Evolutionary conservation across 2,888 invertebrate genomes (phyloP).

Genomic region (Yponomeuta plumbellus): DNA sequence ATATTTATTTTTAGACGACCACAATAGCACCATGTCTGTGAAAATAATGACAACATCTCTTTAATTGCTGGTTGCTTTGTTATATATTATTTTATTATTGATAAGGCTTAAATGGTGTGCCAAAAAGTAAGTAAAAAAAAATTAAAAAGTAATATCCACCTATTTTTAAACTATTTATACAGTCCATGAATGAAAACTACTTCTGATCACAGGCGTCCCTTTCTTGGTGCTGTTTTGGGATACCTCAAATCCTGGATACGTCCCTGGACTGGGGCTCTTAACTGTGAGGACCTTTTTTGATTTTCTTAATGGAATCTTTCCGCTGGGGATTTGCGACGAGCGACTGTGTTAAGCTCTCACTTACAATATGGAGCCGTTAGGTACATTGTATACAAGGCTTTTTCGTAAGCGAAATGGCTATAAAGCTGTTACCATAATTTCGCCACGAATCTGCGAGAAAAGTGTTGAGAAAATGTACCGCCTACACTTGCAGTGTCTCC

Average conservation of each 20-base stretch:
- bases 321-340: constrained; percentile 71
- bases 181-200: no score
- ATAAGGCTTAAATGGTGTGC: no score
- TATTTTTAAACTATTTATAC: no score
- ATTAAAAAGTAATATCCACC: no score
- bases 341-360: constrained; percentile 58
- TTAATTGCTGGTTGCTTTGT: no score
- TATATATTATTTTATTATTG: no score
- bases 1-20: no score
- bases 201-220: no score
- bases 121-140: no score
- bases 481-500: not conserved
- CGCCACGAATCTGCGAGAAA: not conserved
- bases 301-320: constrained; percentile 76
- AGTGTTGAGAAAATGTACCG: not conserved
- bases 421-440: not conserved
- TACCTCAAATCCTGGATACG: not conserved
- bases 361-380: constrained; percentile 44
- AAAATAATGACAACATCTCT: no score
- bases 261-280: not conserved
- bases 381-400: constrained; percentile 32
- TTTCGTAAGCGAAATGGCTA: constrained; percentile 1
- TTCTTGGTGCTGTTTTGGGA: not conserved
- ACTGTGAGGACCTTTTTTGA: constrained; percentile 62
- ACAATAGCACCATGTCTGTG: no score